These are phyloP conservation scores for Nephotettix cincticeps DNA, from an alignment of 1,140 invertebrate species.

Conservation along the genomic window DNA sequence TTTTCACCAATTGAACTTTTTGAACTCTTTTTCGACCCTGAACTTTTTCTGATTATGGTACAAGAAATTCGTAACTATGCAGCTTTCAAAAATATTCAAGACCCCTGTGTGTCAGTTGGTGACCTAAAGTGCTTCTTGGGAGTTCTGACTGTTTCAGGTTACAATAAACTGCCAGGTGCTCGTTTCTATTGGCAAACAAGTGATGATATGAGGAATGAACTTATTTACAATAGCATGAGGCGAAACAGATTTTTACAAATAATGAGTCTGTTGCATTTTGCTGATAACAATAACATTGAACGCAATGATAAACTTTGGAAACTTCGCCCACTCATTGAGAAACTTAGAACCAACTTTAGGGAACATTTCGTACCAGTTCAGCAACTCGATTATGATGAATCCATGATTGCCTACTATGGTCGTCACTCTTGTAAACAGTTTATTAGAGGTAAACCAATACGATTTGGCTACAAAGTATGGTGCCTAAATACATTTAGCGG, in stretches of 20 bases:
- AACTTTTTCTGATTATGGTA: constrained; percentile 17
- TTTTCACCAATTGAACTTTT: constrained; percentile 20
- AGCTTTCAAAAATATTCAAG: constrained; percentile 20
- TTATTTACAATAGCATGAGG: constrained; percentile 30
- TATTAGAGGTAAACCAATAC: constrained; percentile 21
- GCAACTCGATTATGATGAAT: constrained; percentile 30
- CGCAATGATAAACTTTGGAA: constrained; percentile 28
- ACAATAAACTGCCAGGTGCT: constrained; percentile 25
- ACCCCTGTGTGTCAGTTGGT: constrained; percentile 22
- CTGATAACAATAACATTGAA: constrained; percentile 25
- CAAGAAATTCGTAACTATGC: constrained; percentile 20
- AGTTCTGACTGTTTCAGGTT: constrained; percentile 33
- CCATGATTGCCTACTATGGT: constrained; percentile 38
- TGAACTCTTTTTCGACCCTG: constrained; percentile 20
- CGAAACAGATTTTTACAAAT: constrained; percentile 29
- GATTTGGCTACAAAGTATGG: too few species aligned
- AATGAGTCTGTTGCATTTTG: constrained; percentile 22
- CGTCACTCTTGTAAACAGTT: constrained; percentile 34
- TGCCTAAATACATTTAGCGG: constrained; percentile 5
- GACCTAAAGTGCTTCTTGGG: constrained; percentile 33
- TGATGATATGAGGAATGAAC: constrained; percentile 29
- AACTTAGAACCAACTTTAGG: constrained; percentile 24
- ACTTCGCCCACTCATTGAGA: constrained; percentile 28
- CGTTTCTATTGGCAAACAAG: constrained; percentile 32
- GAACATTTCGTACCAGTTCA: constrained; percentile 36